A percentile compares a stretch with the other conserved stretches of the same genome.
Evolutionary conservation across 2,113 vertebrate species (phyloP).

Genomic region (Aplodontia rufa): DNA sequence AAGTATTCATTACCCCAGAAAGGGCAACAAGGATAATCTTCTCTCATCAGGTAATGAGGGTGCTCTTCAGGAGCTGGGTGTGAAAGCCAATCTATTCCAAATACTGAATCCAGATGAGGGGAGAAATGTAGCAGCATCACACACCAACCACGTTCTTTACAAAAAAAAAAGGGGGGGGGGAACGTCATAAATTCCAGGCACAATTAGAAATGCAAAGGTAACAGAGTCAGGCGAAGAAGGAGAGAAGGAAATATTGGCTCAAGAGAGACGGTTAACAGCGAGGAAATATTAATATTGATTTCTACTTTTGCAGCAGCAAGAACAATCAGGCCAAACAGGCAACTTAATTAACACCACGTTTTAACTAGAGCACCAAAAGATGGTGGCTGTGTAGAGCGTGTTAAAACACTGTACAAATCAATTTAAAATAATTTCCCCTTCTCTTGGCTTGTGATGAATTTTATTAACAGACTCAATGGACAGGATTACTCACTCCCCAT

Average conservation of each 20-base stretch:
- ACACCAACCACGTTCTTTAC: background rate
- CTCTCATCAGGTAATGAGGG: constrained; percentile 60
- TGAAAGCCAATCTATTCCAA: constrained; percentile 20
- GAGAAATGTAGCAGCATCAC: background rate
- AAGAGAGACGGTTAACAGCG: background rate
- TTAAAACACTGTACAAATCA: background rate
- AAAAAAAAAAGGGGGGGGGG: background rate
- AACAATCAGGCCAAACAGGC: background rate
- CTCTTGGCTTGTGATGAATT: background rate
- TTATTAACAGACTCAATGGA: background rate
- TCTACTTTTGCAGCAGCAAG: background rate
- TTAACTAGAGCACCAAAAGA: background rate
- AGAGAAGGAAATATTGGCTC: background rate
- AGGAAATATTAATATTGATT: constrained; percentile 53
- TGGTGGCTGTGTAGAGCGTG: background rate
- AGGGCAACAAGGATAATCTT: constrained; percentile 7
- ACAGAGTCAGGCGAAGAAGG: background rate
- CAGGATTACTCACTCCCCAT: background rate
- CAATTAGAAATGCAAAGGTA: constrained; percentile 50
- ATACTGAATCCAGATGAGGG: background rate
- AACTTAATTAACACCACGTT: constrained; percentile 4
- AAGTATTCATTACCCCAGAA: constrained; percentile 29
- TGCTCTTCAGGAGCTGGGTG: background rate
- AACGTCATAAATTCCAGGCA: background rate
- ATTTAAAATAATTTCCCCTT: constrained; percentile 14